Base-by-base conservation (phyloP, 1,140 invertebrate genomes). In the Atta colombica region DNA sequence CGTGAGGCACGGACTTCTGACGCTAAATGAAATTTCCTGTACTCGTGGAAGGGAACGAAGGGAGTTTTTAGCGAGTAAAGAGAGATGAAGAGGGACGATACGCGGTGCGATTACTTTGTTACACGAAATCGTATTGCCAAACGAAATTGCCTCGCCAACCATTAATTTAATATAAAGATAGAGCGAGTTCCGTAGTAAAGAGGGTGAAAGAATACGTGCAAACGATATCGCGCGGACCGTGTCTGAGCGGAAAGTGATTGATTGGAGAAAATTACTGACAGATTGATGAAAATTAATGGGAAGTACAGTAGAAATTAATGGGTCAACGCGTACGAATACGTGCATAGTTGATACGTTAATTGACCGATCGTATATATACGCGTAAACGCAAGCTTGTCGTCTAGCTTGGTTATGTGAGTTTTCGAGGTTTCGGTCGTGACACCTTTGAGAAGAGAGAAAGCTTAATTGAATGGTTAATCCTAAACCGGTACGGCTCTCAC, bases 211-310 rank as follows among this genome's bases (percentile, higher is more conserved):
- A 2, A 35, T 69, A 28, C 12, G n/a, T 21, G 63, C 28, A 18
- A 77, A 61, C 7, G 66, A 58, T 72, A 89, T 89, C 53, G 45
- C n/a, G 8, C 8, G 12, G 12, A 66, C 65, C 74, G 28, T 31
- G 53, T 71, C 53, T 35, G 60, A 16, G 49, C 71, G n/a, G 60
- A 65, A 86, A 65, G 87, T 91, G 90, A 90, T 91, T 91, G 89
- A 90, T 89, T 68, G 78, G 25, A 60, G 66, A 90, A 91, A 90
- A 90, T 90, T 90, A 89, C 78, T 89, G 90, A 85, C 89, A 87
- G 87, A 91, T 91, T 91, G 89, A 81, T 88, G 87, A 68, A 84
- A 91, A 91, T 89, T 91, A 90, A 88, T 91, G 84, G 69, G 77
- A 81, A 91, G 55, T 51, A 58, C 18, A 65, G 14, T 51, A 45